Evolutionary conservation across 2,797 vertebrate species (phyloP).

Genomic region (Sebastes melanostomus): DNA sequence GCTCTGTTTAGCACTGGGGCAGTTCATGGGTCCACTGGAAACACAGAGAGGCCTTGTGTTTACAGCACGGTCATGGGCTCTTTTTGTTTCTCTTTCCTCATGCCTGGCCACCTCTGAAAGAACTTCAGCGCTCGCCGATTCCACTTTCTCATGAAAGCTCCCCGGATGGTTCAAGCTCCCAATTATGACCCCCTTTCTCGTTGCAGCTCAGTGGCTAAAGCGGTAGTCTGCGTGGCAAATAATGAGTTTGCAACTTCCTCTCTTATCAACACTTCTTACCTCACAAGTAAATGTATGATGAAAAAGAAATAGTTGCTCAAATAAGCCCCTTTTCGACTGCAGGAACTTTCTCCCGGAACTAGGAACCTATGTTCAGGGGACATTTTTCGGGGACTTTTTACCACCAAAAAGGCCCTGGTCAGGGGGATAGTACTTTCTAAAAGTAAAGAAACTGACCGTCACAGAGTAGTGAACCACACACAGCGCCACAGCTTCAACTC

Average conservation of each 20-base stretch:
- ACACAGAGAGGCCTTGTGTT: constrained; percentile 65
- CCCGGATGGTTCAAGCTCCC: constrained; percentile 55
- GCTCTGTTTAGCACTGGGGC: constrained; percentile 57
- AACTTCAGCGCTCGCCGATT: constrained; percentile 55
- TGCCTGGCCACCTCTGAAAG: constrained; percentile 73
- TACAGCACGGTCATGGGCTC: constrained; percentile 56
- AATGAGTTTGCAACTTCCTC: constrained; percentile 64
- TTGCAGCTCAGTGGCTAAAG: constrained; percentile 37
- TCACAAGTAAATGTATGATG: constrained; percentile 57
- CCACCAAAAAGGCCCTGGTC: too few relatives aligned
- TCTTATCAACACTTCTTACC: constrained; percentile 63
- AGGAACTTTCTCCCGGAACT: too few relatives aligned
- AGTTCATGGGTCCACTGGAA: constrained; percentile 49
- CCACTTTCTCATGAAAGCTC: constrained; percentile 56
- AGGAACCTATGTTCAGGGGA: too few relatives aligned
- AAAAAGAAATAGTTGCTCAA: constrained; percentile 67
- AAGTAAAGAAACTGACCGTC: too few relatives aligned
- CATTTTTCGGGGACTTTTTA: too few relatives aligned
- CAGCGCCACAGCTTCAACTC: too few relatives aligned
- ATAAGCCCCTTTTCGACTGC: too few relatives aligned
- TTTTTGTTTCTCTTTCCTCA: constrained; percentile 72
- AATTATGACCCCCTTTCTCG: constrained; percentile 43
- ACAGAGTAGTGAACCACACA: too few relatives aligned
- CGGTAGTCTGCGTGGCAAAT: constrained; percentile 69
- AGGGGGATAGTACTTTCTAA: too few relatives aligned